Percentiles rank a stretch among this genome's conserved stretches.
phyloP scores from a whole-genome alignment of 2,888 invertebrate genomes.

The Drosophila anomalata region DNA sequence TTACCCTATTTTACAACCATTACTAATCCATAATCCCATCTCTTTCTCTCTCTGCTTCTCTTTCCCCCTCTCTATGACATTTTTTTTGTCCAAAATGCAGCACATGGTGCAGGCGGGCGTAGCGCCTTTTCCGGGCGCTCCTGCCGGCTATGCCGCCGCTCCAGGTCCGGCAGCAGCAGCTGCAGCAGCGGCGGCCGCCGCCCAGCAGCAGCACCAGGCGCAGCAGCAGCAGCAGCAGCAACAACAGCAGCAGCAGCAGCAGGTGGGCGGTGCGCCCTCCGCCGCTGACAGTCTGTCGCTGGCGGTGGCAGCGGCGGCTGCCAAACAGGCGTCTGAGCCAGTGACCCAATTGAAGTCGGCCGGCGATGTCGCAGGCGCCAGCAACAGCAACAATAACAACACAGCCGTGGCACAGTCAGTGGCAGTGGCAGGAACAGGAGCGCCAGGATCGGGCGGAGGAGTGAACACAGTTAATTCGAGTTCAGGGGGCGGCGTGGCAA shows the following conservation, averaged over 20 bases:
- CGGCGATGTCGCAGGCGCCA: slow-evolving; percentile 65
- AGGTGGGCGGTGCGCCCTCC: slow-evolving; percentile 75
- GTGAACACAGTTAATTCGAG: slow-evolving; percentile 46
- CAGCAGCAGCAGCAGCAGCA: slow-evolving; percentile 65
- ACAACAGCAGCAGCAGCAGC: slow-evolving; percentile 44
- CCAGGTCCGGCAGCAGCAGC: slow-evolving; percentile 80
- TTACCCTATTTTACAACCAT: slow-evolving; percentile 36
- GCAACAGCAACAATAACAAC: slow-evolving; percentile 45
- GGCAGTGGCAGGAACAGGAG: slow-evolving; percentile 60
- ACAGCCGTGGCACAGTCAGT: slow-evolving; percentile 32
- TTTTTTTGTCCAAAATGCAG: slow-evolving; percentile 60
- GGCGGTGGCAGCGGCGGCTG: slow-evolving; percentile 80
- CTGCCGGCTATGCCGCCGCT: slow-evolving; percentile 83
- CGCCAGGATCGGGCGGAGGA: slow-evolving; percentile 66
- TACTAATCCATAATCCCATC: slow-evolving; percentile 58
- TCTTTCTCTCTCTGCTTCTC: slow-evolving; percentile 33
- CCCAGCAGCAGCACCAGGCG: slow-evolving; percentile 74
- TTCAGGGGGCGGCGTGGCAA: slow-evolving; percentile 38
- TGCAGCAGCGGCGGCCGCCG: slow-evolving; percentile 71
- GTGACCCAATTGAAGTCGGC: slow-evolving; percentile 81
- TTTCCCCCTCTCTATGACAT: slow-evolving; percentile 21
- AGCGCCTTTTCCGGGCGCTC: slow-evolving; percentile 83
- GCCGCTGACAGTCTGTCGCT: slow-evolving; percentile 82
- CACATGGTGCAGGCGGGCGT: slow-evolving; percentile 84
- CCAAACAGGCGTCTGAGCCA: slow-evolving; percentile 75